A percentile compares a stretch with the other conserved stretches of the same genome.
These are phyloP conservation scores for Gorsachius magnificus DNA, from an alignment of 2,797 vertebrate genomes.

Conservation along the genomic window DNA sequence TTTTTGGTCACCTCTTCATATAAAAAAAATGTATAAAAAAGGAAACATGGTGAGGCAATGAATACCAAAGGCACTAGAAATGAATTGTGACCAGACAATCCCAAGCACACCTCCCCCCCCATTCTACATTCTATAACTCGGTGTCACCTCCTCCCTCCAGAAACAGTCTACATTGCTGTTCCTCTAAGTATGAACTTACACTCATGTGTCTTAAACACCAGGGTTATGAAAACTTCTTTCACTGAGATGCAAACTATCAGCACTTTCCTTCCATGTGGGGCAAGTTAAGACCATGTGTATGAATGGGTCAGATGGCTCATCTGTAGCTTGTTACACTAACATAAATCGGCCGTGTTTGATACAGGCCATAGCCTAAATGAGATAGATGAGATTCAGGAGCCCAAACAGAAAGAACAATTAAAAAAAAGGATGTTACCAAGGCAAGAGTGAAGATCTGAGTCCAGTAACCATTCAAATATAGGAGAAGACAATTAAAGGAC, in stretches of 20 bases:
- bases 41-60: not conserved
- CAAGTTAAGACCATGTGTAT: not conserved
- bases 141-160: not conserved
- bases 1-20: not conserved
- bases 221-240: not conserved
- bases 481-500: not conserved
- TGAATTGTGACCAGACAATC: not conserved
- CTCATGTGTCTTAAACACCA: accelerated
- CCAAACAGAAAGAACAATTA: not conserved
- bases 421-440: not conserved
- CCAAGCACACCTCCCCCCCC: not conserved
- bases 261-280: not conserved
- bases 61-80: not conserved
- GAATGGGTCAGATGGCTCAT: not conserved
- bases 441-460: not conserved
- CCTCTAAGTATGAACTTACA: not conserved
- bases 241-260: not conserved
- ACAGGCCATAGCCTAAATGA: not conserved
- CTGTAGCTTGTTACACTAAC: not conserved
- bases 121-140: not conserved
- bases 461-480: not conserved
- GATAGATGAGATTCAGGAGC: not conserved
- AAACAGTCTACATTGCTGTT: not conserved
- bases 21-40: not conserved
- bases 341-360: accelerated